Evolutionary conservation across 2,797 vertebrate species (phyloP).

Genomic region (Gadopsis bispinosus): DNA sequence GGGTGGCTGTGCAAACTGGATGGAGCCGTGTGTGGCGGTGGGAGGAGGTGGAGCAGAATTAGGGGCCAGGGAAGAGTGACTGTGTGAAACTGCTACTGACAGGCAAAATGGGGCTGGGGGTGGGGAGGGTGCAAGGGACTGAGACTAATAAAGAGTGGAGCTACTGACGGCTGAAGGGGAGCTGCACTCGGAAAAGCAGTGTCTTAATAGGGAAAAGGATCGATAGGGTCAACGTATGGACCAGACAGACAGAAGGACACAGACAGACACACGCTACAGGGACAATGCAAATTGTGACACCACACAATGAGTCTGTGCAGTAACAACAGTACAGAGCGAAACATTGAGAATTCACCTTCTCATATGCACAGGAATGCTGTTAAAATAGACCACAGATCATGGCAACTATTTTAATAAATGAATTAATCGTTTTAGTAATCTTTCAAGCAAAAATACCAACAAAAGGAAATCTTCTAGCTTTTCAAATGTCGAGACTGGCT

Average conservation of each 20-base stretch:
- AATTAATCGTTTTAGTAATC: neutral
- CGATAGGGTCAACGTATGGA: conserved; percentile 18
- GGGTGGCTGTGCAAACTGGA: conserved; percentile 68
- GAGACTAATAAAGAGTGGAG: conserved; percentile 57
- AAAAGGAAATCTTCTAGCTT: neutral
- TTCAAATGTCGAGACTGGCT: neutral
- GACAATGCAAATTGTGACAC: conserved; percentile 17
- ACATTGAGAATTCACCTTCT: conserved; percentile 1
- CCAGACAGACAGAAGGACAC: neutral
- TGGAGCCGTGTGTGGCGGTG: conserved; percentile 47
- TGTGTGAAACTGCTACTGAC: conserved; percentile 74
- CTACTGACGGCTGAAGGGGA: conserved; percentile 41
- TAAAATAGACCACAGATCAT: neutral
- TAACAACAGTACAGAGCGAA: conserved; percentile 1
- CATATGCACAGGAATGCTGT: neutral
- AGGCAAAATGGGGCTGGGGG: conserved; percentile 56
- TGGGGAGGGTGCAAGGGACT: conserved; percentile 54
- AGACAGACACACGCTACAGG: neutral
- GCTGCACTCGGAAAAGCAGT: conserved; percentile 34
- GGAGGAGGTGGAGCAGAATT: conserved; percentile 61
- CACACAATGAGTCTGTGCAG: conserved; percentile 27
- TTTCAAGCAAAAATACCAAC: neutral
- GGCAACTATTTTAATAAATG: too few species aligned
- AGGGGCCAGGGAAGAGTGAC: conserved; percentile 61
- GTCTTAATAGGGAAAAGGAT: conserved; percentile 46